Evolutionary conservation across 2,113 vertebrate species (phyloP).

Genomic region (Plectropomus leopardus): DNA sequence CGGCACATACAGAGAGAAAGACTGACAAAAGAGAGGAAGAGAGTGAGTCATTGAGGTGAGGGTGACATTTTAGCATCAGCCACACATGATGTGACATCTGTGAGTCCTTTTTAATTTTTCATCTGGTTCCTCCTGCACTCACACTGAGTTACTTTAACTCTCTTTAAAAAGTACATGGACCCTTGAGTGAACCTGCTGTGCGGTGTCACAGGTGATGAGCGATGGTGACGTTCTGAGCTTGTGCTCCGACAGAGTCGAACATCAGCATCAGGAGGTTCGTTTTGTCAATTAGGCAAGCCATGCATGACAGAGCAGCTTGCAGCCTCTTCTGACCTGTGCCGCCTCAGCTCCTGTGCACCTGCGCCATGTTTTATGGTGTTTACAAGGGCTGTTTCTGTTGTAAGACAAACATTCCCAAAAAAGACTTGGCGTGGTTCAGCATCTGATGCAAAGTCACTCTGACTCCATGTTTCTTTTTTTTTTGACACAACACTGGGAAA

Average conservation of each 20-base stretch:
- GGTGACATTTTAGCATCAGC: conserved; percentile 29
- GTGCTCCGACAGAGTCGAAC: conserved; percentile 24
- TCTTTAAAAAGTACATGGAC: not conserved
- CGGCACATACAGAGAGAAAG: not conserved
- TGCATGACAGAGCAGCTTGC: conserved; percentile 31
- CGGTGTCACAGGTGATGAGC: conserved; percentile 9
- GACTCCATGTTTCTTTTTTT: not conserved
- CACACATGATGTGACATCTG: conserved; percentile 45
- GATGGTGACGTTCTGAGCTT: not conserved
- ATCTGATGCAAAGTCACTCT: not conserved
- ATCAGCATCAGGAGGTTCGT: conserved; percentile 18
- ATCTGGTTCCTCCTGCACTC: not conserved
- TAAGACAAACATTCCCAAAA: conserved; percentile 7
- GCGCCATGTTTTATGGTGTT: conserved; percentile 11
- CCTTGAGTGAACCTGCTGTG: not conserved
- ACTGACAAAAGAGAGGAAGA: not conserved
- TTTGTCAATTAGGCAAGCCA: conserved; percentile 46
- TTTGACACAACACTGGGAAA: not conserved
- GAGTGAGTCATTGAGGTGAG: not conserved
- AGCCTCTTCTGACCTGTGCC: conserved; percentile 28
- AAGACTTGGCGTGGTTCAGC: not conserved
- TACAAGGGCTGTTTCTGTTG: not conserved
- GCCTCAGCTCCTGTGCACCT: conserved; percentile 43
- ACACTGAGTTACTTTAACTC: not conserved
- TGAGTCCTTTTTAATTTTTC: conserved; percentile 49